phyloP scores from a whole-genome alignment of 2,888 invertebrate genomes.

The Monochamus alternatus region DNA sequence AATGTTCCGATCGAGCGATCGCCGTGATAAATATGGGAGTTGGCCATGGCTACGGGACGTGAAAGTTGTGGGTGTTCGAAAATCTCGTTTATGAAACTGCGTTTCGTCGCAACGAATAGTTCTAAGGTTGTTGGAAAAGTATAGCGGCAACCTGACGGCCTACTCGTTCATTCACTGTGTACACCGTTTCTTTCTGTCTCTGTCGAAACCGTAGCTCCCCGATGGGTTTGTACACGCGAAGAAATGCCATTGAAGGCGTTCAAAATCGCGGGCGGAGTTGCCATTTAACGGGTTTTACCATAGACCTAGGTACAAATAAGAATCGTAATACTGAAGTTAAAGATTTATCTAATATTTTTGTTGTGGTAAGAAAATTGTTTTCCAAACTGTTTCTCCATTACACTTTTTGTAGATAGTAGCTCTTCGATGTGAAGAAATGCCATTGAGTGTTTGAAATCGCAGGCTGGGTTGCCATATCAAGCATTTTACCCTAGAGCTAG shows the following conservation, averaged over 20 bases:
- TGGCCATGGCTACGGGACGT: constrained; percentile 8
- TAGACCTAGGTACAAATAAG: too few species aligned
- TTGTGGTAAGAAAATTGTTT: too few species aligned
- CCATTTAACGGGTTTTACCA: too few species aligned
- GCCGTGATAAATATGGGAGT: not conserved
- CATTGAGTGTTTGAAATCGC: too few species aligned
- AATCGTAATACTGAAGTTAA: too few species aligned
- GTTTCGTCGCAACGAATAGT: constrained; percentile 17
- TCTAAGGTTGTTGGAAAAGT: constrained; percentile 20
- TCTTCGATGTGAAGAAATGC: too few species aligned
- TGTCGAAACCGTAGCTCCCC: not conserved
- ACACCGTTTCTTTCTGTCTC: constrained; percentile 1
- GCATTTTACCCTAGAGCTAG: too few species aligned
- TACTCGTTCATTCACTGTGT: constrained; percentile 14
- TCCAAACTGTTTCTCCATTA: too few species aligned
- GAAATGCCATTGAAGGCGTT: constrained; percentile 4
- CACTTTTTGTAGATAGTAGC: too few species aligned
- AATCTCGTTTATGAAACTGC: constrained; percentile 1
- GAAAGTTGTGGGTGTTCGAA: constrained; percentile 22
- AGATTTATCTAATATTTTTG: too few species aligned
- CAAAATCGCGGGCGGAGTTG: not conserved
- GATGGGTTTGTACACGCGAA: constrained; percentile 3
- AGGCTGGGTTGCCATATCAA: too few species aligned
- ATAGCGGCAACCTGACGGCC: not conserved
- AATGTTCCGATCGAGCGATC: not conserved